A percentile compares a stretch with the other conserved stretches of the same genome.
These are phyloP conservation scores for Rhabdophis nuchalis DNA, from an alignment of 2,797 vertebrate genomes.

Conservation along the genomic window DNA sequence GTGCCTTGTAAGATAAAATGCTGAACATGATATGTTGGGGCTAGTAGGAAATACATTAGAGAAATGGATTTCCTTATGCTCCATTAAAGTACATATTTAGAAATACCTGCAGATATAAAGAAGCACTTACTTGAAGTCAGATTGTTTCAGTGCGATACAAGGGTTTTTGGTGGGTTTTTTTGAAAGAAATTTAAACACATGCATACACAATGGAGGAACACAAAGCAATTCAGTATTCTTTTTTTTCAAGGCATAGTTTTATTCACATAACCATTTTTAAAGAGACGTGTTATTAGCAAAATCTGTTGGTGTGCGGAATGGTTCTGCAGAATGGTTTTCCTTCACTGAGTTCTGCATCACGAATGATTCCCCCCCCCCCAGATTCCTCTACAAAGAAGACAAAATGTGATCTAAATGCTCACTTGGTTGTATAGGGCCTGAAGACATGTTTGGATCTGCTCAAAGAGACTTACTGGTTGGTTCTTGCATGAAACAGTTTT, in stretches of 20 bases:
- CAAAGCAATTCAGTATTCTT: neutral
- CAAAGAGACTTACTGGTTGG: neutral
- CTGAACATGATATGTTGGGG: slow-evolving; percentile 52
- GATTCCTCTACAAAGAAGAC: neutral
- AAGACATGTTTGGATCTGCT: neutral
- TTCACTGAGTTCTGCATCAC: neutral
- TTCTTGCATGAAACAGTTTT: neutral
- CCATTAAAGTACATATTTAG: slow-evolving; percentile 56
- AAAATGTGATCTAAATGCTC: neutral
- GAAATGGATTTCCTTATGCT: slow-evolving; percentile 47
- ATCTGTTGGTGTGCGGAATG: neutral
- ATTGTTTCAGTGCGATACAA: neutral
- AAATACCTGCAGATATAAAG: slow-evolving; percentile 56
- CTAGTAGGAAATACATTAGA: slow-evolving; percentile 32
- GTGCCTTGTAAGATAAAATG: slow-evolving; percentile 47
- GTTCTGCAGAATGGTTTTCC: neutral
- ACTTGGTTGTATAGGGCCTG: neutral
- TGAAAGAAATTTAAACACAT: neutral
- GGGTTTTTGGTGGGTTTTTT: neutral
- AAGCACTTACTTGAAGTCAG: slow-evolving; percentile 31
- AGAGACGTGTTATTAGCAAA: neutral
- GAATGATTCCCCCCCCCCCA: too few relatives aligned
- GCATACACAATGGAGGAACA: neutral
- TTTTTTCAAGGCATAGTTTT: neutral
- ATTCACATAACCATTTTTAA: neutral